These are phyloP conservation scores for Isurus oxyrinchus DNA, from an alignment of 2,113 vertebrate species.

Conservation along the genomic window DNA sequence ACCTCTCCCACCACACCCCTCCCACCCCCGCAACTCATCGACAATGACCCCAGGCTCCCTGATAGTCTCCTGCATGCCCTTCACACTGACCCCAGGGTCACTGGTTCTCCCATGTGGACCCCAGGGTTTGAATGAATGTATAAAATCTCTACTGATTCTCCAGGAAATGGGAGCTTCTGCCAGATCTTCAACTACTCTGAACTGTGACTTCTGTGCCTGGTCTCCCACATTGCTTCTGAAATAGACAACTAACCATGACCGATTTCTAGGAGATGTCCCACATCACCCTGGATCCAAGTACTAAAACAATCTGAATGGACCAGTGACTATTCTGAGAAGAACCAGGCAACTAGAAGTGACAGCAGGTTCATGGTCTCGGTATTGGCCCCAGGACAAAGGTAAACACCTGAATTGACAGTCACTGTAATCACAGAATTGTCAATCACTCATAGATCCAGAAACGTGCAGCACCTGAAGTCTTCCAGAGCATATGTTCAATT, in stretches of 20 bases:
- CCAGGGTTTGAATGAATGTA: neutral
- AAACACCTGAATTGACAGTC: neutral
- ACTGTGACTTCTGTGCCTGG: neutral
- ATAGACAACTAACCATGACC: neutral
- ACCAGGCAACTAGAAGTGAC: neutral
- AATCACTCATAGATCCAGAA: neutral
- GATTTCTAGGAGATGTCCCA: neutral
- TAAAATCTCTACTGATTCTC: neutral
- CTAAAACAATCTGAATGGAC: neutral
- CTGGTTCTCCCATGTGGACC: neutral
- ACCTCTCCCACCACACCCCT: too few species aligned
- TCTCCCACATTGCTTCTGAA: neutral
- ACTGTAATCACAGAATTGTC: neutral
- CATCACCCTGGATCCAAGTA: neutral
- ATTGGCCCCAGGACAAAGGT: neutral
- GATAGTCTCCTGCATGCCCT: too few species aligned
- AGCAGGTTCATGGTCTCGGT: neutral
- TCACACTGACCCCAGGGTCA: neutral
- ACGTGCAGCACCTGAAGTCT: neutral
- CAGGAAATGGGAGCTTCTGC: neutral
- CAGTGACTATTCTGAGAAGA: neutral
- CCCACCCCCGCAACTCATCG: neutral
- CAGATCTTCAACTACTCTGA: neutral
- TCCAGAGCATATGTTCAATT: neutral
- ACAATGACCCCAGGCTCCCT: too few species aligned